Base-by-base conservation (phyloP, 1,140 invertebrate genomes). In the Hyles euphorbiae region DNA sequence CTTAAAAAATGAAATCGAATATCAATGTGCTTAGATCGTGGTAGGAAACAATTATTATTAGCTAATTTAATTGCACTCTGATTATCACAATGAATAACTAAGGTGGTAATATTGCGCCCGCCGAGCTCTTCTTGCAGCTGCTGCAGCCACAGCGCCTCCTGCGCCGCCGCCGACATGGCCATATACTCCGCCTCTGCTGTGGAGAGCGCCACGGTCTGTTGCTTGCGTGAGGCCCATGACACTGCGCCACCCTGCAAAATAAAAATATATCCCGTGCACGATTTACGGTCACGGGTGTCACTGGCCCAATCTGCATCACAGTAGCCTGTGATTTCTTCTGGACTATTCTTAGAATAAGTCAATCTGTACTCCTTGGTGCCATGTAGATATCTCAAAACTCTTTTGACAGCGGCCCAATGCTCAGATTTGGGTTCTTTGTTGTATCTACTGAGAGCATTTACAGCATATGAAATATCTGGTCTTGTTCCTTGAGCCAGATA, bases 401-500 rank as follows among this genome's bases (percentile, higher is more conserved):
- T 56, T 46, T 76, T 76, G 1, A 70, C 47, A 45, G 69, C 65
- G 34, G n/a, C 34, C 72, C 61, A 72, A 40, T 76, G 74, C 53
- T 9, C 40, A 40, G 47, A n/a, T 1, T 2, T 65, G 11, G 68
- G 68, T 5, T 68, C 22, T 34, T 53, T 59, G 44, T 68, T 70
- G 55, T 36, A 74, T 64, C 56, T 66, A 34, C 62, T 73, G 9
- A 76, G 10, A 45, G 51, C 59, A 22, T 71, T 74, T 0, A 73
- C 68, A 45, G 62, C 55, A 70, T 60, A 74, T 6, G 61, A 52
- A 44, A 76, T 70, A 44, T 71, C 74, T n/a, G 74, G 74, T 49
- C 65, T 45, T 4, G 69, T 74, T 33, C 44, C 60, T 61, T 70
- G 65, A 32, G 67, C 53, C n/a, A 76, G 5, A 63, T 74, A 74